Evolutionary conservation across 1,140 invertebrate species (phyloP).

Genomic region (Drosophila ironensis): DNA sequence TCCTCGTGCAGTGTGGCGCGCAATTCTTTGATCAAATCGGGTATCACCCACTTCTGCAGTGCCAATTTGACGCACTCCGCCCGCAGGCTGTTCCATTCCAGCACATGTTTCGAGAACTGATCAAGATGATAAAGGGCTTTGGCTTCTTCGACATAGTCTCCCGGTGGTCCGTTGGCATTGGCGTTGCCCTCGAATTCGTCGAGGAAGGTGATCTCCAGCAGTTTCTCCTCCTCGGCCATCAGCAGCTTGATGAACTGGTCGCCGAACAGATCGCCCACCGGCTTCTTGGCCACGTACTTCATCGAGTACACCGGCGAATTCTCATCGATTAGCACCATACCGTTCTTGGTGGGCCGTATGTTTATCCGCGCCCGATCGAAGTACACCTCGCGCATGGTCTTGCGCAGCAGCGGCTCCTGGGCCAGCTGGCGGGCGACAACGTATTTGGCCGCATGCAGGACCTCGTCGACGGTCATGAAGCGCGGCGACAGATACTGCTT

Average conservation of each 20-base stretch:
- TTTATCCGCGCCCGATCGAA: slow-evolving; percentile 94
- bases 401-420: slow-evolving; percentile 93
- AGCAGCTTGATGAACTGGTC: slow-evolving; percentile 95
- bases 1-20: slow-evolving; percentile 91
- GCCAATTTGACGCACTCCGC: slow-evolving; percentile 94
- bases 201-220: slow-evolving; percentile 89
- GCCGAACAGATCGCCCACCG: slow-evolving; percentile 92
- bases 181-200: slow-evolving; percentile 91
- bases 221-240: slow-evolving; percentile 93
- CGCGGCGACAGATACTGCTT: slow-evolving; percentile 86
- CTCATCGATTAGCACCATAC: slow-evolving; percentile 96
- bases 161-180: slow-evolving; percentile 81
- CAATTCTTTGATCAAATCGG: slow-evolving; percentile 94
- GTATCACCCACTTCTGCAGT: slow-evolving; percentile 93
- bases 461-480: slow-evolving; percentile 86
- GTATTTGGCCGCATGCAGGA: slow-evolving; percentile 93
- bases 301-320: slow-evolving; percentile 92
- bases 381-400: slow-evolving; percentile 93
- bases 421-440: slow-evolving; percentile 97
- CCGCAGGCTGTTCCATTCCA: slow-evolving; percentile 97
- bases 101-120: slow-evolving; percentile 97
- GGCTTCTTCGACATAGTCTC: slow-evolving; percentile 92
- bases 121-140: slow-evolving; percentile 96
- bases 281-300: slow-evolving; percentile 98
- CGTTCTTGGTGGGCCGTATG: slow-evolving; percentile 94